Percentiles rank a stretch among this genome's conserved stretches.
Conservation (phyloP, 2,797 vertebrate genomes). For the Sebastes vulpes region DNA sequence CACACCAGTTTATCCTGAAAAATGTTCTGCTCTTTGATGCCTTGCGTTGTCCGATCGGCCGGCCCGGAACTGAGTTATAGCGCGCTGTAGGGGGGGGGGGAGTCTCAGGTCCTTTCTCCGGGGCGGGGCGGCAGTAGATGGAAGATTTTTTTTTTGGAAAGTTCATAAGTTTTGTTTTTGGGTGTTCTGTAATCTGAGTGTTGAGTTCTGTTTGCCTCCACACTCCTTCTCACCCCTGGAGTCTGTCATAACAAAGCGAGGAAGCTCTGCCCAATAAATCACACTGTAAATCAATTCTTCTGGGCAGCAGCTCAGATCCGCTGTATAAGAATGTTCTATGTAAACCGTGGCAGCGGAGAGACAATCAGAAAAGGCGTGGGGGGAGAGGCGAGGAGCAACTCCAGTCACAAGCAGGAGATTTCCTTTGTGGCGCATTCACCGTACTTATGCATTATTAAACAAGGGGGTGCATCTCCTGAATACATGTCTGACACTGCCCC, state of each 20-base stretch:
- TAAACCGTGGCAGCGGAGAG: constrained; percentile 52
- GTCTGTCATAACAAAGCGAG: constrained; percentile 80
- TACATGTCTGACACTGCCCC: constrained; percentile 60
- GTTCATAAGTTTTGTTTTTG: constrained; percentile 65
- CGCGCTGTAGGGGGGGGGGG: neutral
- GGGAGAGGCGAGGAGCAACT: constrained; percentile 50
- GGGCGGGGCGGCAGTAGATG: constrained; percentile 26
- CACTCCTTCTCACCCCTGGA: constrained; percentile 55
- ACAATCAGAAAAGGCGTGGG: constrained; percentile 44
- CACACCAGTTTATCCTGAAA: constrained; percentile 21
- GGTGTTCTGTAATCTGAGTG: constrained; percentile 60
- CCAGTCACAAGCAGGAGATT: constrained; percentile 58
- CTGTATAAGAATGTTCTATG: constrained; percentile 67
- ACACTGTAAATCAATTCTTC: constrained; percentile 72
- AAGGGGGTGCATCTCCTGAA: constrained; percentile 78
- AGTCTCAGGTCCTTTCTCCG: constrained; percentile 3
- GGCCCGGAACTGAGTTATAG: constrained; percentile 15
- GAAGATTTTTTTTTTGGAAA: constrained; percentile 51
- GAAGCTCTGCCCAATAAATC: constrained; percentile 65
- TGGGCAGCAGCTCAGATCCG: constrained; percentile 54
- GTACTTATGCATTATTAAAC: constrained; percentile 83
- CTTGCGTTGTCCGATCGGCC: constrained; percentile 7
- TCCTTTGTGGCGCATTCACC: constrained; percentile 73
- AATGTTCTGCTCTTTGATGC: constrained; percentile 27
- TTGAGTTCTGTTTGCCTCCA: constrained; percentile 47